phyloP scores from a whole-genome alignment of 2,113 vertebrate species.

The Pionites leucogaster region DNA sequence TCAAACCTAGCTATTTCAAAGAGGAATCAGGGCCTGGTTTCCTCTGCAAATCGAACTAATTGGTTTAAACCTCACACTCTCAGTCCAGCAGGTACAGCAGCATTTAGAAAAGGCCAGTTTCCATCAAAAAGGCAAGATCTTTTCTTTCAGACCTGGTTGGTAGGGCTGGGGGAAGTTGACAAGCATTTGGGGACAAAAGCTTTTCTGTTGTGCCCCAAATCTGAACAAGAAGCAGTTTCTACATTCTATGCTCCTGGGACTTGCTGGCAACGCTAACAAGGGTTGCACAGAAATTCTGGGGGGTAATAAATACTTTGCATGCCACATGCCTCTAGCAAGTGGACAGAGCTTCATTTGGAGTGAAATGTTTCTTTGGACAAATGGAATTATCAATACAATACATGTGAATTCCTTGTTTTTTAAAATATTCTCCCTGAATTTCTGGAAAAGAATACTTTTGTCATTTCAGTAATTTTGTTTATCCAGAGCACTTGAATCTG shows the following conservation, averaged over 20 bases:
- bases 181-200: background rate
- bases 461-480: background rate
- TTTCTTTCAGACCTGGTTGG: background rate
- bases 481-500: background rate
- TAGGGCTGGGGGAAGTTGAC: background rate
- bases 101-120: background rate
- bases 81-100: background rate
- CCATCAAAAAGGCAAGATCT: background rate
- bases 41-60: background rate
- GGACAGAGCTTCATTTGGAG: background rate
- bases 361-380: background rate
- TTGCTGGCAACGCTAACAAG: background rate
- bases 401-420: background rate
- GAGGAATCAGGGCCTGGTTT: background rate
- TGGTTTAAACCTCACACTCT: background rate
- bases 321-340: background rate
- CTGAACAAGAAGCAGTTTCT: background rate
- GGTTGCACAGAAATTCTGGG: background rate
- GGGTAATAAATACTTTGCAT: background rate
- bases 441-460: background rate
- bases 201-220: background rate
- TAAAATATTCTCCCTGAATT: background rate
- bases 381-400: background rate
- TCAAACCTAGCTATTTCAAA: slow-evolving; percentile 15
- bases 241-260: background rate